Conservation (phyloP, 2,113 vertebrate genomes). For the Serinus canaria region DNA sequence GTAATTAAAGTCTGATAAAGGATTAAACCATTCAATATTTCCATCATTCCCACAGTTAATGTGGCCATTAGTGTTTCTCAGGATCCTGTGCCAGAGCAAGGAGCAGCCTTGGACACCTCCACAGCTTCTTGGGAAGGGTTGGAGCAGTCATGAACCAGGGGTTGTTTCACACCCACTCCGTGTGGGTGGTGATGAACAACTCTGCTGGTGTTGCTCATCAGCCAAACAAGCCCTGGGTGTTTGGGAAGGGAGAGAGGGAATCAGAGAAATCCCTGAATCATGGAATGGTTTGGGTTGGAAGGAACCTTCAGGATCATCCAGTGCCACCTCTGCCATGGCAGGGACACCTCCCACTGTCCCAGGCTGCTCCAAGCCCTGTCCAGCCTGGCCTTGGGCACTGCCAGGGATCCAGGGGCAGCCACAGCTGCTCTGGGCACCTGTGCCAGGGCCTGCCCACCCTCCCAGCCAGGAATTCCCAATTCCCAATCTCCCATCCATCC, state of each 20-base stretch:
- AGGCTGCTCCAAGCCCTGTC: rapidly evolving
- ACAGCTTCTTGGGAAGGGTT: neutral
- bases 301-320: too few species aligned
- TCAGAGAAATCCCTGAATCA: neutral
- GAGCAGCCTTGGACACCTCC: neutral
- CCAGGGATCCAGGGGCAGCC: too few species aligned
- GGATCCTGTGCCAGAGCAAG: neutral
- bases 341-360: too few species aligned
- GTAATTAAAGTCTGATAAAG: neutral
- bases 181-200: neutral
- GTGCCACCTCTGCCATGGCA: too few species aligned
- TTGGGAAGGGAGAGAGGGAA: neutral
- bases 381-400: too few species aligned
- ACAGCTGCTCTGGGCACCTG: too few species aligned
- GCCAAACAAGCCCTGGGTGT: neutral
- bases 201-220: neutral
- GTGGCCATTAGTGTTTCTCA: neutral
- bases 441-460: too few species aligned
- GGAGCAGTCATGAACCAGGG: neutral
- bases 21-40: neutral
- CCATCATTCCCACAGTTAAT: neutral
- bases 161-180: neutral
- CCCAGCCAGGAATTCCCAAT: too few species aligned
- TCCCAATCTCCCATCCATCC: too few species aligned
- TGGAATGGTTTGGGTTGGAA: too few species aligned